A percentile compares a stretch with the other conserved stretches of the same genome.
Evolutionary conservation across 2,113 vertebrate species (phyloP).

Genomic region (Rhinoptilus africanus): DNA sequence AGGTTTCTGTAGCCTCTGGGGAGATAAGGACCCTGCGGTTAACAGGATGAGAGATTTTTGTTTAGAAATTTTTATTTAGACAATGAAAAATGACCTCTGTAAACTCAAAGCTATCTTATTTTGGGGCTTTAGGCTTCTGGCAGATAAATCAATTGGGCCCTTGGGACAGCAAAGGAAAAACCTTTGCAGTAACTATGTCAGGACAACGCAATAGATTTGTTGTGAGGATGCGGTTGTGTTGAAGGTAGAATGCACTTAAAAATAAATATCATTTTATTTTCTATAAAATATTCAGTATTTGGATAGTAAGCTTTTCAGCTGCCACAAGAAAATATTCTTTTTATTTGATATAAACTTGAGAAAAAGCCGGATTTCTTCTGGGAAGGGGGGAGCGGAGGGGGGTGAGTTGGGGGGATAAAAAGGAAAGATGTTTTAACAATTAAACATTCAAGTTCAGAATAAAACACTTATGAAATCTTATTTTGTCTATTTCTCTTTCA

Average conservation of each 20-base stretch:
- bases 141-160: constrained; percentile 89
- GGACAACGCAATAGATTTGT: constrained; percentile 81
- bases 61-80: constrained; percentile 91
- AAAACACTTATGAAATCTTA: neutral
- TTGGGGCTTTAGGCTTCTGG: constrained; percentile 87
- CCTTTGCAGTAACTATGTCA: constrained; percentile 85
- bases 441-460: neutral
- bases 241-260: constrained; percentile 80
- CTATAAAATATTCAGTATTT: constrained; percentile 82
- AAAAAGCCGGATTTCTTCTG: neutral
- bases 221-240: constrained; percentile 75
- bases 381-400: neutral
- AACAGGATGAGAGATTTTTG: constrained; percentile 90
- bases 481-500: neutral
- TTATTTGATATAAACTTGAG: constrained; percentile 61
- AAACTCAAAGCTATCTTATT: constrained; percentile 89
- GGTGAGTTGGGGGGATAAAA: neutral
- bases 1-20: constrained; percentile 84
- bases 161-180: constrained; percentile 83
- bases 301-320: constrained; percentile 66
- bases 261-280: constrained; percentile 83
- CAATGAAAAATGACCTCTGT: constrained; percentile 90
- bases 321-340: constrained; percentile 64
- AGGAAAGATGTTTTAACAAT: neutral
- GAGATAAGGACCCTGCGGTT: constrained; percentile 87